These are phyloP conservation scores for Nasua narica DNA, from an alignment of 2,797 vertebrate species.

Conservation along the genomic window DNA sequence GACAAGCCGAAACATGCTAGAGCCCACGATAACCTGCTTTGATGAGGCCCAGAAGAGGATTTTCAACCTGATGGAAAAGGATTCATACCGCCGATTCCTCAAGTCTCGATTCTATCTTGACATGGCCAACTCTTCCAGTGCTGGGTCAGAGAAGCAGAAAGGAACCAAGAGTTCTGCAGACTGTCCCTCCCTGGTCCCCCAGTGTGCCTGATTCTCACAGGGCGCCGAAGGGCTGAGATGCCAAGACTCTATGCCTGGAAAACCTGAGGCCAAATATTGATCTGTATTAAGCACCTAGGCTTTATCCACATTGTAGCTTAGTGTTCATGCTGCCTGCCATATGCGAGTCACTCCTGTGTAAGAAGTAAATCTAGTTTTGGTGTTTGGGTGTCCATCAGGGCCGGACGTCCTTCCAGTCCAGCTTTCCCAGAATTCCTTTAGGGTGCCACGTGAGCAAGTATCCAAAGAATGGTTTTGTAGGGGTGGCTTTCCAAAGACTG, in stretches of 20 bases:
- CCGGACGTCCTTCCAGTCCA: neutral
- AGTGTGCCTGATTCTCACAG: conserved; percentile 73
- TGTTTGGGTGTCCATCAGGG: neutral
- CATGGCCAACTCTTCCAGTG: conserved; percentile 75
- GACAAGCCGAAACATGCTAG: conserved; percentile 86
- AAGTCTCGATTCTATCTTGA: conserved; percentile 89
- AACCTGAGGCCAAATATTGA: conserved; percentile 70
- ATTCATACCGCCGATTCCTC: conserved; percentile 95
- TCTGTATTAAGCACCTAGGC: conserved; percentile 76
- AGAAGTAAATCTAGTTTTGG: conserved; percentile 63
- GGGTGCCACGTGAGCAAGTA: neutral
- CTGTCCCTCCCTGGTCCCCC: conserved; percentile 79
- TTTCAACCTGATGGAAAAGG: conserved; percentile 94
- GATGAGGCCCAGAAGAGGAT: conserved; percentile 93
- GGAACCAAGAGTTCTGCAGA: conserved; percentile 74
- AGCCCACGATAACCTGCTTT: conserved; percentile 86
- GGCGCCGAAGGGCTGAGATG: neutral
- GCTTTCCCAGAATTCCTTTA: neutral
- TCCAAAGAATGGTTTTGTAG: neutral
- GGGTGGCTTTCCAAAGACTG: neutral
- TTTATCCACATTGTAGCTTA: conserved; percentile 74
- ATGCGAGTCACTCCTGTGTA: conserved; percentile 49
- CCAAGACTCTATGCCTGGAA: conserved; percentile 39
- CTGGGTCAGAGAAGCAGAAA: conserved; percentile 78
- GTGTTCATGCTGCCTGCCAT: conserved; percentile 69